Evolutionary conservation across 2,888 invertebrate genomes (phyloP), one percentile per base, ranked within the genome.

Genomic region (Chymomyza amoena): DNA sequence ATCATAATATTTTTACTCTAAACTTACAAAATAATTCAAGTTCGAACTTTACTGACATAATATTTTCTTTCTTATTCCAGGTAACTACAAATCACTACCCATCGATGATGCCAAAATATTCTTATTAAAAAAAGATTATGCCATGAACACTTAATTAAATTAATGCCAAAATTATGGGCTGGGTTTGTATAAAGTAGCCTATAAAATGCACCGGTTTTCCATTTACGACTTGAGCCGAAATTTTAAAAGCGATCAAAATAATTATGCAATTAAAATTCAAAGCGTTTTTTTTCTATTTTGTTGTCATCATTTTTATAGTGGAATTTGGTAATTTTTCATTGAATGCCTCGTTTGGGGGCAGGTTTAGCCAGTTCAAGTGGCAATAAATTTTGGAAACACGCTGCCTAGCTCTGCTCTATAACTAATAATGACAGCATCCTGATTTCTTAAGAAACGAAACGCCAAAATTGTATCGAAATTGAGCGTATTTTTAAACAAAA

Each of bases 291-390:
- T 57, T 18, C n/a, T 16, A 20, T 25, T 16, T 57, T 25, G 20
- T 57, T 16, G 54, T 20, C 54, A 16, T 15, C 54, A 54, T 16
- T 20, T 54, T 54, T 16, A 18, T 54, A 36, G 13, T 18, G 36
- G 28, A 45, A 65, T 10, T 64, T 32, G 28, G 25, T 59, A 28
- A 5, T 52, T 51, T 25, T 52, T 6, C 63, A 52, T 68, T 52
- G 45, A 50, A 52, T 6, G 61, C 18, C n/a, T 18, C 39, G 28
- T 28, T 25, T 32, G 60, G 39, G n/a, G 32, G 60, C 75, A 64
- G 71, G 74, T 70, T 68, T 57, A 57, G 75, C 75, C 32, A 61
- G 73, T 75, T 76, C 61, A 66, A 74, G 66, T 57, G 62, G 45
- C 74, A 28, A 65, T 64, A 61, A 66, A 66, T 52, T 51, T 57